A percentile compares a stretch with the other conserved stretches of the same genome.
Evolutionary conservation across 2,113 vertebrate species (phyloP).

Genomic region (Zosterops japonicus): DNA sequence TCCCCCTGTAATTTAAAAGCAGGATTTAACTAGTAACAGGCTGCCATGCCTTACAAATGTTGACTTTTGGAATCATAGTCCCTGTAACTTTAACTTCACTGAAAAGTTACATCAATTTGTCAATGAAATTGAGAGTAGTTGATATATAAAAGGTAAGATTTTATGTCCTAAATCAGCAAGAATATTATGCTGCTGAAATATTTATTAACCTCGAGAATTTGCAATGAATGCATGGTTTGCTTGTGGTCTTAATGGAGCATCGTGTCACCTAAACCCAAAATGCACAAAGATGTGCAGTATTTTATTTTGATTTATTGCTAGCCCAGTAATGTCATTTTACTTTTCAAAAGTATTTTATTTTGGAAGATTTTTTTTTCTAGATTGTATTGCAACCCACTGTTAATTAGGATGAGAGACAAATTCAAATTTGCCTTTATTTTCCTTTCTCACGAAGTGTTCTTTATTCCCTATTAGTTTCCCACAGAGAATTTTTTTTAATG

Average conservation of each 20-base stretch:
- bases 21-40: not conserved
- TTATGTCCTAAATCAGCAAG: not conserved
- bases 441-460: conserved; percentile 38
- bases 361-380: not conserved
- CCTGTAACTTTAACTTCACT: not conserved
- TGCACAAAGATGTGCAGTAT: not conserved
- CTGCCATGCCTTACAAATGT: not conserved
- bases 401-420: conserved; percentile 40
- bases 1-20: not conserved
- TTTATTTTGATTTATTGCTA: not conserved
- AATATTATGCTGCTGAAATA: not conserved
- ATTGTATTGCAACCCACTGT: conserved; percentile 2
- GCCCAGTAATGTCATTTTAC: not conserved
- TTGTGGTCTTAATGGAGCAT: not conserved
- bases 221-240: not conserved
- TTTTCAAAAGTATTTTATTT: conserved; percentile 18
- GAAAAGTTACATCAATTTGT: not conserved
- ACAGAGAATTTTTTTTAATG: conserved; percentile 58
- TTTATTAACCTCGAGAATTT: not conserved
- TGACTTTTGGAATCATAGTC: not conserved
- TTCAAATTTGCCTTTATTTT: conserved; percentile 30
- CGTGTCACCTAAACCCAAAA: not conserved
- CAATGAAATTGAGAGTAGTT: not conserved
- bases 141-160: not conserved
- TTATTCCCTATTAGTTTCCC: conserved; percentile 52